Evolutionary conservation across 2,113 vertebrate species (phyloP), one percentile per base, ranked within the genome.

Genomic region (Glaucomys volans): DNA sequence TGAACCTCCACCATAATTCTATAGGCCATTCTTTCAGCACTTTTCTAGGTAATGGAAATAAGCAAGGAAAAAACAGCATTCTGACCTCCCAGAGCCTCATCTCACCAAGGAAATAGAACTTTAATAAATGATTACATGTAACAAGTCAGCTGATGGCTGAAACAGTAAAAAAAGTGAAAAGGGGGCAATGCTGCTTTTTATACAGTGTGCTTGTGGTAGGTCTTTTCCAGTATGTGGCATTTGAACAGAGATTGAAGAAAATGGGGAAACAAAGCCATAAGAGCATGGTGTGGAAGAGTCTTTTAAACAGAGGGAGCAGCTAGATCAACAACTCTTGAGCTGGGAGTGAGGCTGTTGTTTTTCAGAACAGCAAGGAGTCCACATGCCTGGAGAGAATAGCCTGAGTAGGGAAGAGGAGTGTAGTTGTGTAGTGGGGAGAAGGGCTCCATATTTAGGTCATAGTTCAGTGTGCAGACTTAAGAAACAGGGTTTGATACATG

Each of bases 391-490:
- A 93, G 11, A 69, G 3, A 42, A 50, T 8, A 37, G 9, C 30
- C 24, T 90, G 75, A 67, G n/a, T 12, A 59, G 5, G 69, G 4
- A 20, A 14, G 13, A 54, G 5, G 13, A 22, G 54, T 8, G 20
- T 57, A 7, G 20, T 24, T 57, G 7, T 22, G 20, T 57, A 1
- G 6, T 47, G 32, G 30, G 13, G 66, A 35, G 32, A 67, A 20
- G 37, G 13, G 6, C 9, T 30, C 42, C 9, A 35, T 6, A 2
- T 28, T 2, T 0, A 4, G 59, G 22, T 16, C 37, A 8, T 3
- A 37, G 1, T 9, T n/a, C 12, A 77, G 2, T 35, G 42, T 32
- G 3, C 4, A 75, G 32, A 69, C 12, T 47, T 32, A 2, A 0
- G 24, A 40, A 86, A 37, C 3, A 74, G 30, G 22, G 6, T 57